These are phyloP conservation scores for Eulemur coronatus DNA, from an alignment of 2,797 vertebrate species.

Conservation along the genomic window DNA sequence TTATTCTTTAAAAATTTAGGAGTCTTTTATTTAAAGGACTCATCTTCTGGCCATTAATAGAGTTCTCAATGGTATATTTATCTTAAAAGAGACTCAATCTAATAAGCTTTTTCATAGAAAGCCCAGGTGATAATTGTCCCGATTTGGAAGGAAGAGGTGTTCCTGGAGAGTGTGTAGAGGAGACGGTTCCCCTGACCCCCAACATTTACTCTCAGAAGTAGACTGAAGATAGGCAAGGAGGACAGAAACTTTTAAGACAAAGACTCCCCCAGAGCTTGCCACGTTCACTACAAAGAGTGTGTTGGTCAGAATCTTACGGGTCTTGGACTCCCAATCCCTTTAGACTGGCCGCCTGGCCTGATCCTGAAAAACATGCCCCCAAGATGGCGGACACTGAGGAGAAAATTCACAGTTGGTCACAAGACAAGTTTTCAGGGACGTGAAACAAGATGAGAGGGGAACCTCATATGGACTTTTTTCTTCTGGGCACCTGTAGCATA, in stretches of 20 bases:
- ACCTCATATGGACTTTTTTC: neutral
- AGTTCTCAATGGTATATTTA: neutral
- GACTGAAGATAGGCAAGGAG: neutral
- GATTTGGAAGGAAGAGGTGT: neutral
- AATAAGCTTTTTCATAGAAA: neutral
- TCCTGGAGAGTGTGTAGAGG: neutral
- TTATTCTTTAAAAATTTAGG: neutral
- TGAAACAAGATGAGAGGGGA: neutral
- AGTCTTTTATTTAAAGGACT: neutral
- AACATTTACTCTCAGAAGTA: neutral
- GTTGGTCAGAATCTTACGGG: neutral
- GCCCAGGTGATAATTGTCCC: neutral
- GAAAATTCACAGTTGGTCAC: neutral
- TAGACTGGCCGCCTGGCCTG: neutral
- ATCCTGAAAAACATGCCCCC: neutral
- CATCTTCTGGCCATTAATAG: neutral
- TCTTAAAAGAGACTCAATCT: neutral
- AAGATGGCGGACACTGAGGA: neutral
- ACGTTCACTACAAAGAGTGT: neutral
- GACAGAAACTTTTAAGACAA: neutral
- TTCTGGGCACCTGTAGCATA: neutral
- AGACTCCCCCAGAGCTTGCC: neutral
- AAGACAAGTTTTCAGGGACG: neutral
- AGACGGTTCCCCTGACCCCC: neutral
- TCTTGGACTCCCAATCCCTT: neutral